Conservation (phyloP, 2,113 vertebrate species). For the Pandion haliaetus region DNA sequence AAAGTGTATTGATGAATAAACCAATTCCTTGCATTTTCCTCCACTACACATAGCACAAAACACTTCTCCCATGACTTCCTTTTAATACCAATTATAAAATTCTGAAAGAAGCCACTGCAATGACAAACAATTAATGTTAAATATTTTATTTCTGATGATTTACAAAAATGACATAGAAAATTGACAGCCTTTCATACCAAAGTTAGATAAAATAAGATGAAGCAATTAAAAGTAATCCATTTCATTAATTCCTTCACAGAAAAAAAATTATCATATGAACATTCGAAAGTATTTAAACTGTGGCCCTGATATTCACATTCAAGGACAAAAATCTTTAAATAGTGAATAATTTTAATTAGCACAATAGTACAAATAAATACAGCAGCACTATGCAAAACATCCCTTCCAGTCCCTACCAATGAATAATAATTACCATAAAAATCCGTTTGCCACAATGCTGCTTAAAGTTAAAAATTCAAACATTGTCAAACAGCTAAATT, state of each 20-base stretch:
- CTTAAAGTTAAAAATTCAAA: neutral
- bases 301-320: slow-evolving; percentile 22
- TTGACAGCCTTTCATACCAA: slow-evolving; percentile 11
- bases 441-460: neutral
- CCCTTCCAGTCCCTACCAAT: neutral
- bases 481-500: neutral
- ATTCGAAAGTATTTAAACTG: slow-evolving; percentile 28
- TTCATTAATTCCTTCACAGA: neutral
- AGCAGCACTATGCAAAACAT: slow-evolving; percentile 1
- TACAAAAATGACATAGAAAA: slow-evolving; percentile 59
- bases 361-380: slow-evolving; percentile 40
- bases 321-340: slow-evolving; percentile 37
- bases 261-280: slow-evolving; percentile 15
- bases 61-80: neutral
- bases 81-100: neutral
- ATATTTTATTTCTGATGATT: slow-evolving; percentile 36
- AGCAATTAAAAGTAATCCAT: slow-evolving; percentile 6
- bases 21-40: neutral
- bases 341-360: neutral
- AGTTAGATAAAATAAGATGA: slow-evolving; percentile 19
- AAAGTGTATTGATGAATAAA: neutral
- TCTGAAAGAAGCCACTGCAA: neutral
- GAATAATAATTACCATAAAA: neutral
- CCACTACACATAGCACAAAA: neutral
- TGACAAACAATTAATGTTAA: neutral